These are phyloP conservation scores for Apis laboriosa DNA, from an alignment of 1,140 invertebrate genomes.

Conservation along the genomic window DNA sequence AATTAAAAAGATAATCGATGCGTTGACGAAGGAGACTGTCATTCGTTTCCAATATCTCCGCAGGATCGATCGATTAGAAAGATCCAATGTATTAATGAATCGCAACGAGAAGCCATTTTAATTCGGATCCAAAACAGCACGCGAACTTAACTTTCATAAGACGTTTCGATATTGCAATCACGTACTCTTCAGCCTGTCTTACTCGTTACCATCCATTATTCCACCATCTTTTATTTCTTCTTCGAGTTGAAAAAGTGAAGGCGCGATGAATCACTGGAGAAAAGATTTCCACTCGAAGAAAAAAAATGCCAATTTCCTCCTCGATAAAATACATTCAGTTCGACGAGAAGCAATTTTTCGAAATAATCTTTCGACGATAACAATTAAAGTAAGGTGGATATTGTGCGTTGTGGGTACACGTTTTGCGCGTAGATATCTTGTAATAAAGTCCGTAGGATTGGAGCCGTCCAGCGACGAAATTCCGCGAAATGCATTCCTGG, in stretches of 20 bases:
- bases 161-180: slow-evolving; percentile 44
- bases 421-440: neutral
- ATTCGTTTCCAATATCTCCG: no score
- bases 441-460: slow-evolving; percentile 29
- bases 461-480: slow-evolving; percentile 1
- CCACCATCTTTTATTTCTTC: slow-evolving; percentile 22
- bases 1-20: no score
- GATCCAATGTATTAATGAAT: no score
- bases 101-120: neutral
- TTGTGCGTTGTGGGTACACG: no score
- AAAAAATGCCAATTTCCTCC: no score
- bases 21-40: no score
- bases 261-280: neutral
- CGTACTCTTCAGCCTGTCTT: slow-evolving; percentile 16
- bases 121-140: slow-evolving; percentile 21
- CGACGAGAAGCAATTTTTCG: neutral
- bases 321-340: neutral
- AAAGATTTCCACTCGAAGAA: neutral
- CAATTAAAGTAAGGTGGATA: no score
- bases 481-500: neutral
- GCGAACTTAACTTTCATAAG: slow-evolving; percentile 21
- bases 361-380: no score
- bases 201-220: neutral
- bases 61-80: no score
- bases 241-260: neutral